Evolutionary conservation across 2,888 invertebrate species (phyloP).

Genomic region (Diogma glabrata): DNA sequence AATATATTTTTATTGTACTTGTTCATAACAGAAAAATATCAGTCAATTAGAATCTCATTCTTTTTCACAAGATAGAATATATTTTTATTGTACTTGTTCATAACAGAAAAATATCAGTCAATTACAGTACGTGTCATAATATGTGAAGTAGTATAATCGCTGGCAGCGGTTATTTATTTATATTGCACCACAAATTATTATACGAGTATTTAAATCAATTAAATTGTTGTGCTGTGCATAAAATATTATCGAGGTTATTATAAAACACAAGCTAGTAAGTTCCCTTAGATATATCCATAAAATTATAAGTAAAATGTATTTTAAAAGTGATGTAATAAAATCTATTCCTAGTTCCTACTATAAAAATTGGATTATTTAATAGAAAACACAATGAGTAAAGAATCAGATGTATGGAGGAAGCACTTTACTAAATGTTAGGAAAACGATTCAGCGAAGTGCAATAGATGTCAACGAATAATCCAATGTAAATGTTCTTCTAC

Average conservation of each 20-base stretch:
- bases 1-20: not conserved
- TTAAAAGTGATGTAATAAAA: not conserved
- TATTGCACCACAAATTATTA: not conserved
- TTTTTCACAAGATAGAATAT: conserved; percentile 1
- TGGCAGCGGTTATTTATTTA: not conserved
- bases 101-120: not conserved
- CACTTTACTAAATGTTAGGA: conserved; percentile 3
- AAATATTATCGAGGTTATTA: not conserved
- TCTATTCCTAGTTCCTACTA: not conserved
- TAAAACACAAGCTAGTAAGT: not conserved
- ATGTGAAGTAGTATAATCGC: not conserved
- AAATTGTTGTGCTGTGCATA: not conserved
- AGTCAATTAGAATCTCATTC: not conserved
- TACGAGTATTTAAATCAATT: not conserved
- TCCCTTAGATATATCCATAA: not conserved
- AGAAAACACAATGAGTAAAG: conserved; percentile 3
- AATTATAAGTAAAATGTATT: not conserved
- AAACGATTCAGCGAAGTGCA: conserved; percentile 6
- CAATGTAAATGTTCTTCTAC: not conserved
- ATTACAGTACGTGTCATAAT: not conserved
- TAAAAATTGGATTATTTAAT: too few species aligned
- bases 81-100: not conserved
- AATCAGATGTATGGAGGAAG: conserved; percentile 9
- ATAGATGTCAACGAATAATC: conserved; percentile 9
- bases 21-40: not conserved